These are phyloP conservation scores for Onychostoma macrolepis DNA, from an alignment of 2,113 vertebrate species.

Conservation along the genomic window DNA sequence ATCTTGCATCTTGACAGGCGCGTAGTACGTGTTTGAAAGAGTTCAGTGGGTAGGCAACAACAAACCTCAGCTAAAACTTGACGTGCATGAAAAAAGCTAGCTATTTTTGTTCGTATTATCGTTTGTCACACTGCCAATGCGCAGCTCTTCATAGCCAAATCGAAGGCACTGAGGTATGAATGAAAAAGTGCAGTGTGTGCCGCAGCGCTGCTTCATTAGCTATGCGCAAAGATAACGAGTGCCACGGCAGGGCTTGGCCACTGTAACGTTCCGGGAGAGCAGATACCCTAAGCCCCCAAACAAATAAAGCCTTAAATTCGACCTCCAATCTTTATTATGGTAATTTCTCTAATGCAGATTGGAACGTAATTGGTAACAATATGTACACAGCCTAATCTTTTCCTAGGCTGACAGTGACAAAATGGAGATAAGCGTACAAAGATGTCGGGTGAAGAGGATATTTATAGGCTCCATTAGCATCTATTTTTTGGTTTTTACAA, in stretches of 20 bases:
- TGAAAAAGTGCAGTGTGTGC: neutral
- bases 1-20: neutral
- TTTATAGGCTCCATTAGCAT: constrained; percentile 69
- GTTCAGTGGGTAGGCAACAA: neutral
- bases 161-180: constrained; percentile 2
- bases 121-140: constrained; percentile 2
- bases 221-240: constrained; percentile 50
- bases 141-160: constrained; percentile 2
- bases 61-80: neutral
- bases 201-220: constrained; percentile 22
- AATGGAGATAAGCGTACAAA: constrained; percentile 65
- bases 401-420: constrained; percentile 64
- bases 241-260: constrained; percentile 49
- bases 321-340: constrained; percentile 76
- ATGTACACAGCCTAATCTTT: constrained; percentile 76
- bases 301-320: constrained; percentile 72
- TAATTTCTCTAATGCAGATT: constrained; percentile 78
- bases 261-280: constrained; percentile 56
- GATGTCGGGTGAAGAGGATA: constrained; percentile 66
- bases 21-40: neutral
- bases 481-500: constrained; percentile 50
- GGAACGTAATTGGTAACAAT: constrained; percentile 77
- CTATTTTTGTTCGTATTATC: neutral
- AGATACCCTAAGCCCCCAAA: constrained; percentile 70
- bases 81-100: neutral